phyloP scores from a whole-genome alignment of 2,888 invertebrate species.

The Hyposoter dolosus region DNA sequence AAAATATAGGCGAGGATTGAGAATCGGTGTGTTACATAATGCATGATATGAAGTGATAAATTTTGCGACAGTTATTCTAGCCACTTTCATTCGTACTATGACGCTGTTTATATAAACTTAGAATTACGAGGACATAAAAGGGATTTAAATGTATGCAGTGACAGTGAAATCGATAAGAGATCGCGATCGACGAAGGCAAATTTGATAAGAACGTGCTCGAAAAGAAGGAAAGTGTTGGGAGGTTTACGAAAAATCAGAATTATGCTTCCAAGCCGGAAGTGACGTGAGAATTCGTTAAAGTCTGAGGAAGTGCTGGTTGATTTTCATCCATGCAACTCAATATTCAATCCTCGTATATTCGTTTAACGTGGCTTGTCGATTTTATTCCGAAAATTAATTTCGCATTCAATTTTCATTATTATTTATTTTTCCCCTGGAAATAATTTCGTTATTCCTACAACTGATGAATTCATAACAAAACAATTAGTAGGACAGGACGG shows the following conservation, averaged over 20 bases:
- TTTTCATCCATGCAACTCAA: neutral
- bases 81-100: neutral
- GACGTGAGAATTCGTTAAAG: constrained; percentile 14
- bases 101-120: neutral
- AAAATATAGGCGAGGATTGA: neutral
- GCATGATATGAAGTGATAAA: constrained; percentile 49
- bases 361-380: constrained; percentile 14
- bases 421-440: neutral
- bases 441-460: neutral
- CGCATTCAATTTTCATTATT: neutral
- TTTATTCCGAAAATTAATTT: constrained; percentile 1
- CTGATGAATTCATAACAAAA: neutral
- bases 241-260: constrained; percentile 9
- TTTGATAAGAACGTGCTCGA: neutral
- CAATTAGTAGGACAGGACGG: neutral
- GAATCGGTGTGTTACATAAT: constrained; percentile 39
- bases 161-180: neutral
- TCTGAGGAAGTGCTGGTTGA: neutral
- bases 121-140: neutral
- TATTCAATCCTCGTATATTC: constrained; percentile 2
- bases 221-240: neutral
- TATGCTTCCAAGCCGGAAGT: constrained; percentile 34
- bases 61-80: constrained; percentile 1
- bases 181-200: neutral
- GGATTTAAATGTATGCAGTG: neutral